Evolutionary conservation across 2,797 vertebrate species (phyloP).

Genomic region (Neostethus bicornis): DNA sequence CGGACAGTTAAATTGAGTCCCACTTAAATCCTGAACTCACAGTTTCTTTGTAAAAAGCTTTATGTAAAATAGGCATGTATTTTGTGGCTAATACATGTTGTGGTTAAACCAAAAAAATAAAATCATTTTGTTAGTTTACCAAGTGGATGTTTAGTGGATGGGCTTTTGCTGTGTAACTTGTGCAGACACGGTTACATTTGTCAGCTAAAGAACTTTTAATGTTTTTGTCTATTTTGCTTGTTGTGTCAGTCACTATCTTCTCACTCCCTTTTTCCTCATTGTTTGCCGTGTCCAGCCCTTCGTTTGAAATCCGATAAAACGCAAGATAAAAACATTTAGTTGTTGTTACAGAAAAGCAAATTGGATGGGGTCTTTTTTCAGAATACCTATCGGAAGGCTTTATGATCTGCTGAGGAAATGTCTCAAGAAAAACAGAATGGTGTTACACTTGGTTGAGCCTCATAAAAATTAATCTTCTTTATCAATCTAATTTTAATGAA

Average conservation of each 20-base stretch:
- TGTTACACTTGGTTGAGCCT: neutral
- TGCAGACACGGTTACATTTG: conserved; percentile 6
- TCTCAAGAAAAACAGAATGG: neutral
- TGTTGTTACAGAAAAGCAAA: conserved; percentile 24
- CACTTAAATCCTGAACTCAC: neutral
- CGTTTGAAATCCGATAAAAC: conserved; percentile 41
- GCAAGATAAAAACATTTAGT: conserved; percentile 23
- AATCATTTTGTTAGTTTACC: too few relatives aligned
- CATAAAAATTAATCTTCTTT: conserved; percentile 9
- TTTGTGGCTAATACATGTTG: neutral
- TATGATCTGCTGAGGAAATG: too few relatives aligned
- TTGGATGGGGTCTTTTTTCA: neutral
- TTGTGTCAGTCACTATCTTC: conserved; percentile 14
- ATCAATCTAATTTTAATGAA: conserved; percentile 11
- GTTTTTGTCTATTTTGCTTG: too few relatives aligned
- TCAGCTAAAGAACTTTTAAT: neutral
- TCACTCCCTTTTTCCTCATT: conserved; percentile 42
- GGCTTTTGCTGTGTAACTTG: neutral
- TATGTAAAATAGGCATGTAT: neutral
- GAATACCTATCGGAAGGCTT: too few relatives aligned
- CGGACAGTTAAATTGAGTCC: neutral
- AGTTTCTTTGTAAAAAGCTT: neutral
- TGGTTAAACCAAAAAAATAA: too few relatives aligned
- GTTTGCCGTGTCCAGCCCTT: conserved; percentile 34
- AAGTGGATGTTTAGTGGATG: too few relatives aligned